Evolutionary conservation across 2,888 invertebrate species (phyloP), one percentile per base, ranked within the genome.

Genomic region (Scaptomyza parva): DNA sequence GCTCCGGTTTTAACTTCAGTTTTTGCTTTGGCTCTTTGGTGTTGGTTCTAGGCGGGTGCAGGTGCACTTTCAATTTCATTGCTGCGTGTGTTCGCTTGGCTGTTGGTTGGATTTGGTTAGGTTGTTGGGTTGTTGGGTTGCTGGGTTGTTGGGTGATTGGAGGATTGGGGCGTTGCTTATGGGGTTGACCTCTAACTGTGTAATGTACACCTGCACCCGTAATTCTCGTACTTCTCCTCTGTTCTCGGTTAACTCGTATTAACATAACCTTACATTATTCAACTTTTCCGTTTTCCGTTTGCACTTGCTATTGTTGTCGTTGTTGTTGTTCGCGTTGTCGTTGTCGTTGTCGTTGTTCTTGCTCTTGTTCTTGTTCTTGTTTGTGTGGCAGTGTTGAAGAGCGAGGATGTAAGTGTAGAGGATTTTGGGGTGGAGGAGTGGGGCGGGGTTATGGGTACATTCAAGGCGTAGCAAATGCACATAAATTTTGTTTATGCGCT

Each of bases 221-320:
- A 11, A 30, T 37, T 39, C 52, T 20, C 43, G n/a, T 40, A 50
- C 50, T 45, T 53, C 57, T 43, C 4, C 33, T 33, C 33, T 12
- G 44, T 41, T 40, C 41, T 37, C 62, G 47, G 48, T 54, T 43
- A 50, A 51, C 65, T 30, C 54, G 57, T 53, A 77, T 82, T 86
- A 86, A 81, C 85, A 81, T 81, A 81, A 69, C 75, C 80, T 81
- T 84, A 74, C 78, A 86, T 86, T 86, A 84, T 81, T 86, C 65
- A 81, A 62, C 77, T 79, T 72, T 85, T 82, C 67, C 82, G 82
- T 80, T 80, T 65, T 53, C 77, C 30, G 30, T 78, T 61, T 72
- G 72, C 80, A 68, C 64, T 79, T 69, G 44, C n/a, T n/a, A n/a
- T n/a, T n/a, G n/a, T n/a, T n/a, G n/a, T n/a, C n/a, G n/a, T n/a